A percentile compares a stretch with the other conserved stretches of the same genome.
These are phyloP conservation scores for Heliothis virescens DNA, from an alignment of 1,140 invertebrate species.

Conservation along the genomic window DNA sequence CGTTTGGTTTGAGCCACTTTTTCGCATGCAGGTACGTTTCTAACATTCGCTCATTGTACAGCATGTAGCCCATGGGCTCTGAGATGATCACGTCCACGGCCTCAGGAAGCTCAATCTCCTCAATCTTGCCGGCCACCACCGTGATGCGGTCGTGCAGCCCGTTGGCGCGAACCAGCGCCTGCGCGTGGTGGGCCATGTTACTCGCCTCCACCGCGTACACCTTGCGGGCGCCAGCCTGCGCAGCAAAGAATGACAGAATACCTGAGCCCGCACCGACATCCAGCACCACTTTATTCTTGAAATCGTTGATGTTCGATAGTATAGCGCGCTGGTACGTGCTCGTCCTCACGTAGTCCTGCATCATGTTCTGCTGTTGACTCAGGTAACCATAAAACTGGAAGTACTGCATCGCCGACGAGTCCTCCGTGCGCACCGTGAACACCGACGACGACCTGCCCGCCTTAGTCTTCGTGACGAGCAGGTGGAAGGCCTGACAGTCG, in stretches of 20 bases:
- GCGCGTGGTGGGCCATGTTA: slow-evolving; percentile 98
- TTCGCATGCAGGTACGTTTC: slow-evolving; percentile 99
- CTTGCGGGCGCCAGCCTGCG: slow-evolving; percentile 98
- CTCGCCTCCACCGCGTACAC: slow-evolving; percentile 99
- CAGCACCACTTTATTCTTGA: slow-evolving; percentile 95
- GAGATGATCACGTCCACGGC: slow-evolving; percentile 99
- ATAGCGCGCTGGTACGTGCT: slow-evolving; percentile 99
- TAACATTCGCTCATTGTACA: slow-evolving; percentile 99
- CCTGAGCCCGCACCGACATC: slow-evolving; percentile 99
- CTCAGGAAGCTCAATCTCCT: slow-evolving; percentile 98
- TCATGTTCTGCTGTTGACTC: slow-evolving; percentile 99
- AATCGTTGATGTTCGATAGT: slow-evolving; percentile 96
- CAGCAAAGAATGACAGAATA: slow-evolving; percentile 99
- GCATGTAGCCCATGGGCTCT: slow-evolving; percentile 99
- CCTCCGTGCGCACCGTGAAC: slow-evolving; percentile 98
- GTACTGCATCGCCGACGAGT: slow-evolving; percentile 98
- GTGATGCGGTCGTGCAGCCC: slow-evolving; percentile 94
- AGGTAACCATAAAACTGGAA: slow-evolving; percentile 99
- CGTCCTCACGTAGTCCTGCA: slow-evolving; percentile 99
- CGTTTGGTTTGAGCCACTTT: slow-evolving; percentile 97
- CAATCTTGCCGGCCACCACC: slow-evolving; percentile 99
- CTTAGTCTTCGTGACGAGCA: slow-evolving; percentile 92
- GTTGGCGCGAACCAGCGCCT: slow-evolving; percentile 96
- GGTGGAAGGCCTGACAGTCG: slow-evolving; percentile 93
- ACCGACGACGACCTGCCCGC: slow-evolving; percentile 93